These are phyloP conservation scores for Sitta europaea DNA, from an alignment of 2,113 vertebrate genomes.

Conservation along the genomic window DNA sequence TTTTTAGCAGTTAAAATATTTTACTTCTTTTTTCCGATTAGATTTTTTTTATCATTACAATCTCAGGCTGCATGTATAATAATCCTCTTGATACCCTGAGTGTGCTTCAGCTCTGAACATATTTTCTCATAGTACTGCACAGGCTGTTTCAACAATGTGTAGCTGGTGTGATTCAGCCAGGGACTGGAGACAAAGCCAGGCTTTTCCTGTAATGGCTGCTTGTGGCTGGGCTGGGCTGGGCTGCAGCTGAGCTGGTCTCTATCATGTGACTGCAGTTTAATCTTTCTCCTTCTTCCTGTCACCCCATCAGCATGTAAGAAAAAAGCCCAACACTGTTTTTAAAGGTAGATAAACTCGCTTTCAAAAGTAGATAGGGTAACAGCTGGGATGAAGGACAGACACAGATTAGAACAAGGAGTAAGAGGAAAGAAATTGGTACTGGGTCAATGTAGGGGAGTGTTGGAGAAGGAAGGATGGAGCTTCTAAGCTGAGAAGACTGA, in stretches of 20 bases:
- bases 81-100: neutral
- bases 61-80: neutral
- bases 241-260: conserved; percentile 9
- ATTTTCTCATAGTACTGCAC: neutral
- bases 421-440: neutral
- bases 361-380: neutral
- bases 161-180: neutral
- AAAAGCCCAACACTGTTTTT: neutral
- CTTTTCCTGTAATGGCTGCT: conserved; percentile 56
- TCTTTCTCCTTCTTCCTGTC: neutral
- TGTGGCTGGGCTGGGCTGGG: conserved; percentile 19
- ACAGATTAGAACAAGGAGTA: neutral
- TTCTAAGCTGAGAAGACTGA: conserved; percentile 22
- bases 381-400: neutral
- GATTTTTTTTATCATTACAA: neutral
- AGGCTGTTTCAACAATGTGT: neutral
- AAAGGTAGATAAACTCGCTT: neutral
- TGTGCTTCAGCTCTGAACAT: neutral
- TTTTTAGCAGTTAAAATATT: neutral
- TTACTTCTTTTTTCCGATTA: neutral
- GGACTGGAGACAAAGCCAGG: conserved; percentile 45
- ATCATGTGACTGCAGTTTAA: neutral
- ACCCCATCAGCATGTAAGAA: neutral
- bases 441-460: neutral
- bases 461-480: neutral